Evolutionary conservation across 1,140 invertebrate species (phyloP), one percentile per base, ranked within the genome.

Genomic region (Fopius arisanus): DNA sequence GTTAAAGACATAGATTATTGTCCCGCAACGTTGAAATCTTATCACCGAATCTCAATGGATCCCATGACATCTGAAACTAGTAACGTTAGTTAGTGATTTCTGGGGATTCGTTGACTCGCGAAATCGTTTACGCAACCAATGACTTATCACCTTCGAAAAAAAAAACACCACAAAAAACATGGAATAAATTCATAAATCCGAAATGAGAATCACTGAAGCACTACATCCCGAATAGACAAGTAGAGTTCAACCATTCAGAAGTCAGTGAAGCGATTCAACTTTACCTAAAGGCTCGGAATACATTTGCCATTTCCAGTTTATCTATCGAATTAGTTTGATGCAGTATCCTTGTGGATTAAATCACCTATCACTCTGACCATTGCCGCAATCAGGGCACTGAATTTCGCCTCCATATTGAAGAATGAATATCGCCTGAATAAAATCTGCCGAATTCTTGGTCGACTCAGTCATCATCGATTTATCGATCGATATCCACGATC

Each of bases 221-320:
- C 19, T 14, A 19, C 19, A 21, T 5, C n/a, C n/a, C 19, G 14
- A 51, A 51, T 51, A 21, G n/a, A 51, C n/a, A 51, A 51, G 19
- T 21, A 5, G 78, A 78, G 77, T 70, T 70, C 41, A 79, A 65
- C 41, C 33, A 73, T 73, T 70, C 65, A 21, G 51, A 73, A 29
- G 43, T 40, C 51, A 73, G 40, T 40, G 28, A 26, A 67, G 70
- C 51, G 23, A 14, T 12, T 69, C 75, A 75, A 77, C 70, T 79
- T 77, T 68, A 78, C 71, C 75, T 74, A 80, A 80, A 80, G 78
- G 75, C 79, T 80, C 70, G 74, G 79, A 80, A 23, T 62, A 23
- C 54, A 28, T 29, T 37, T 67, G 66, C 28, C 75, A 72, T 80
- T 81, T 80, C 76, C 77, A 76, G 79, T 81, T 80, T 81, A 80